Evolutionary conservation across 92 coral and sea anemone genomes (phyloP), one percentile per base, ranked within the genome.

Genomic region (Paragorgia papillata): DNA sequence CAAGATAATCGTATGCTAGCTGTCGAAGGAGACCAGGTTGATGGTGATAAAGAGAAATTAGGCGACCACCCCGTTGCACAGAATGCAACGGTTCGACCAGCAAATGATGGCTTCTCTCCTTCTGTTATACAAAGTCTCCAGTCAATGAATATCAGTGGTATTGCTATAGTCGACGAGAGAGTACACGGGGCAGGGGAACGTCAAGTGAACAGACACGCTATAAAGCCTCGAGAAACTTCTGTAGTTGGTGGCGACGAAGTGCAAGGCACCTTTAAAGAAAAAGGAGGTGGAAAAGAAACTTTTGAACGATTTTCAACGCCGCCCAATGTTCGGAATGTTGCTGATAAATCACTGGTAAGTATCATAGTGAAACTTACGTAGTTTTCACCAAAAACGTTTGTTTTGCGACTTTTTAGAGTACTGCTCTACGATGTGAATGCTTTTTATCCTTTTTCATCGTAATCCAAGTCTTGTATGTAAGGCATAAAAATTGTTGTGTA

Each of bases 261-360:
- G 64, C 34, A 58, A 27, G 32, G 9, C 5, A 19, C 50, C 7
- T 9, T 43, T 64, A 27, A 22, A 37, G 71, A 35, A 21, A 48
- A 8, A 22, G 13, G 29, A n/a, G 12, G 4, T 21, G 8, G 50
- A 8, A n/a, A 3, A 18, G 48, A 64, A 0, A 40, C 21, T 12
- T 24, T 22, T 18, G 46, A 64, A 51, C 57, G 9, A 1, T 67
- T 67, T 28, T 17, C 29, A 46, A 51, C 50, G 9, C 74, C 74
- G 7, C 57, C 74, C 3, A 67, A 25, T 51, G 74, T 67, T 46
- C 57, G 31, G 9, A 46, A 67, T 67, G 26, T 67, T 43, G 57
- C 53, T 35, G 51, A 3, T 35, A 39, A 24, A 21, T 8, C 56
- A 0, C 4, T 21, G 74, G 74, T 67, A 67, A 67, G 74, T 0